A percentile compares a stretch with the other conserved stretches of the same genome.
Conservation (phyloP, 2,888 invertebrate species). For the Coecobrya sp. region DNA sequence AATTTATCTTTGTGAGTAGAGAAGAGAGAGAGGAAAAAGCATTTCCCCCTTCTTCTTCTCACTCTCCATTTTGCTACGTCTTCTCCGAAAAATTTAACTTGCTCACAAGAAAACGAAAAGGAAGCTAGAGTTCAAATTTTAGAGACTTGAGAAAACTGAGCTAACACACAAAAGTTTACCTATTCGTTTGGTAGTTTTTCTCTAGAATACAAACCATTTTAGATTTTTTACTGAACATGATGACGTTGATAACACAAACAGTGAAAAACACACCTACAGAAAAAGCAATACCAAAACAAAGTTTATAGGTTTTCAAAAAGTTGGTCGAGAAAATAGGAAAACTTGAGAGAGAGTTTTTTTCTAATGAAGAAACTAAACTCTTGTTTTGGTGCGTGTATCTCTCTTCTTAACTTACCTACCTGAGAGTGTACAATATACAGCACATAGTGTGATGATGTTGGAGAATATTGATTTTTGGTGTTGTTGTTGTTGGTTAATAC, state of each 20-base stretch:
- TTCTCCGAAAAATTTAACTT: slow-evolving; percentile 15
- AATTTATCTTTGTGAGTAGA: slow-evolving; percentile 83
- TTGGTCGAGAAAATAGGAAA: slow-evolving; percentile 50
- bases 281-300: slow-evolving; percentile 40
- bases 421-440: no score
- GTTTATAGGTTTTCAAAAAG: slow-evolving; percentile 48
- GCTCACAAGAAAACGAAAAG: slow-evolving; percentile 7
- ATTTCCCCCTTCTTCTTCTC: slow-evolving; percentile 80
- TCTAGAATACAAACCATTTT: slow-evolving; percentile 32
- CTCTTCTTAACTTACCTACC: background rate
- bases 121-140: slow-evolving; percentile 25
- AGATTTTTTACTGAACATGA: background rate
- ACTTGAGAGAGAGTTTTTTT: background rate
- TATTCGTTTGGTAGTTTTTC: no score
- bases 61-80: slow-evolving; percentile 9
- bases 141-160: slow-evolving; percentile 12
- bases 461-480: slow-evolving; percentile 56
- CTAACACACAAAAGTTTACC: background rate
- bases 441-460: background rate
- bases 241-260: slow-evolving; percentile 55
- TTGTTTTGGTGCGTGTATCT: background rate
- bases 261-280: slow-evolving; percentile 4
- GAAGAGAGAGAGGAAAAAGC: slow-evolving; percentile 78
- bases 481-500: background rate
- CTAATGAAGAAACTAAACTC: slow-evolving; percentile 46